Evolutionary conservation across 1,140 invertebrate species (phyloP).

Genomic region (Laodelphax striatellus): DNA sequence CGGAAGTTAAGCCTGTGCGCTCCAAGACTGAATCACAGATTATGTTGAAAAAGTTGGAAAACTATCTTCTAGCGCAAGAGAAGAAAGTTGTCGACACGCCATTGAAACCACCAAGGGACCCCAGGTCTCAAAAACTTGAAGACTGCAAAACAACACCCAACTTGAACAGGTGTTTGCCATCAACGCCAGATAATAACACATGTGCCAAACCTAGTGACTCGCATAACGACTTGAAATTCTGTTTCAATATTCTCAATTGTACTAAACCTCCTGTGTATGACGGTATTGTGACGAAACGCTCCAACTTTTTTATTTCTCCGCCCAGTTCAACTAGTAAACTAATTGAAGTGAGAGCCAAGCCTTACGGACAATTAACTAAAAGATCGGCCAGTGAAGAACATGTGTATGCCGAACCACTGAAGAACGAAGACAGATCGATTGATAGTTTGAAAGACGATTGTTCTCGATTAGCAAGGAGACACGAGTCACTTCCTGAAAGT

Average conservation of each 20-base stretch:
- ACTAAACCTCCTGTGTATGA: background rate
- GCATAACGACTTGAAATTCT: background rate
- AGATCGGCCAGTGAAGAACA: slow-evolving; percentile 10
- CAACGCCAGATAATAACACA: background rate
- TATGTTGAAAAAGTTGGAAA: slow-evolving; percentile 24
- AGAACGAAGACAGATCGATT: background rate
- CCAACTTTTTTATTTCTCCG: background rate
- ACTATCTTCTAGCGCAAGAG: slow-evolving; percentile 5
- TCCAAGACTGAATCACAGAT: slow-evolving; percentile 24
- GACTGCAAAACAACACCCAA: background rate
- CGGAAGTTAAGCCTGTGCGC: slow-evolving; percentile 5
- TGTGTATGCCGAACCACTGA: slow-evolving; percentile 15
- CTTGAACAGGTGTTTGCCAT: background rate
- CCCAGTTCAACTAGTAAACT: background rate
- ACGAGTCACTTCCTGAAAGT: background rate
- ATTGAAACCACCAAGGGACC: background rate
- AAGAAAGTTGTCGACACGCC: background rate
- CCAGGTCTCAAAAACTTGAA: slow-evolving; percentile 3
- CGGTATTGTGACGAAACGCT: background rate
- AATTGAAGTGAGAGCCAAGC: background rate
- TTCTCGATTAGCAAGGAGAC: background rate
- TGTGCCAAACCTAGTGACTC: background rate
- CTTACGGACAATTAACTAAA: background rate
- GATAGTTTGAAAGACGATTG: background rate
- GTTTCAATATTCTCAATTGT: background rate